These are phyloP conservation scores for Sinocyclocheilus anophthalmus DNA, from an alignment of 2,113 vertebrate genomes.

Conservation along the genomic window DNA sequence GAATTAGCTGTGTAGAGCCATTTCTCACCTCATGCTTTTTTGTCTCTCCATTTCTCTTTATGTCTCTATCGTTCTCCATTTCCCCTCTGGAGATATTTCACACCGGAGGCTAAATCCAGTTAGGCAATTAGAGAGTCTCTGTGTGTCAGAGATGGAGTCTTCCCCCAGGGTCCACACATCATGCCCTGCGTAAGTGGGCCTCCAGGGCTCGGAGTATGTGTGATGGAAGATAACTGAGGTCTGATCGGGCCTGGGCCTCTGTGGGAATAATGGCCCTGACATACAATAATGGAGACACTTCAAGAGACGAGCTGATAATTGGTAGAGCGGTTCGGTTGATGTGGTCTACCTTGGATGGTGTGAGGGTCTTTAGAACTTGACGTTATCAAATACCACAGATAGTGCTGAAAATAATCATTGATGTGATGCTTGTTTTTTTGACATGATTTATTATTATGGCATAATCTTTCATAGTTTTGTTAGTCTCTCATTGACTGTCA, in stretches of 20 bases:
- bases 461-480: neutral
- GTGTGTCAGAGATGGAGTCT: slow-evolving; percentile 48
- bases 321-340: neutral
- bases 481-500: neutral
- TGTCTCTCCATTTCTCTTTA: slow-evolving; percentile 46
- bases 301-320: slow-evolving; percentile 21
- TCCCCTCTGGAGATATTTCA: slow-evolving; percentile 12
- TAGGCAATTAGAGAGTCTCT: slow-evolving; percentile 65
- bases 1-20: slow-evolving; percentile 65
- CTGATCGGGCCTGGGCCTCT: neutral
- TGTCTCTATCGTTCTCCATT: slow-evolving; percentile 18
- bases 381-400: neutral
- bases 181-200: slow-evolving; percentile 39
- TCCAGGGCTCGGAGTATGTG: neutral
- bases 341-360: neutral
- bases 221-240: slow-evolving; percentile 24
- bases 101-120: slow-evolving; percentile 58
- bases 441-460: neutral
- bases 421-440: neutral
- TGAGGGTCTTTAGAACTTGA: neutral
- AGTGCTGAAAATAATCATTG: slow-evolving; percentile 1
- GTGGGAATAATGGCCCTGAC: slow-evolving; percentile 4
- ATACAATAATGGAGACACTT: slow-evolving; percentile 6
- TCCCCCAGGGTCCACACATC: slow-evolving; percentile 43
- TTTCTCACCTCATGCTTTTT: slow-evolving; percentile 47